phyloP scores from a whole-genome alignment of 2,888 invertebrate genomes.

The Osmoderma eremita region DNA sequence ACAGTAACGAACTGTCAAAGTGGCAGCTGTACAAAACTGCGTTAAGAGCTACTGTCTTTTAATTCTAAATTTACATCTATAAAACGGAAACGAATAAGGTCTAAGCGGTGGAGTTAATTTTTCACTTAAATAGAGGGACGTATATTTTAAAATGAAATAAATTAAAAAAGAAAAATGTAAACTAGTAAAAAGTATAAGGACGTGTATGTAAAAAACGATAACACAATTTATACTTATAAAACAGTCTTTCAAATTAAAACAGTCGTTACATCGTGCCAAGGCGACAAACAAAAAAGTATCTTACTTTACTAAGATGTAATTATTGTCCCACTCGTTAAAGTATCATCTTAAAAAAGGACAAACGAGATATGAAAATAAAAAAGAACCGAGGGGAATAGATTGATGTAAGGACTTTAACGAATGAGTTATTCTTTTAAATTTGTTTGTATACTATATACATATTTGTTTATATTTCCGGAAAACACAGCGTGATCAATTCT shows the following conservation, averaged over 20 bases:
- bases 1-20: no score
- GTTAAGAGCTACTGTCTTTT: no score
- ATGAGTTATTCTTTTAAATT: no score
- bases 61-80: no score
- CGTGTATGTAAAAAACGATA: conserved; percentile 21
- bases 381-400: no score
- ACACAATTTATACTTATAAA: conserved; percentile 35
- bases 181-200: not conserved
- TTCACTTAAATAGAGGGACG: not conserved
- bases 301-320: no score
- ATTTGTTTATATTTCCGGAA: no score
- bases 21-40: no score
- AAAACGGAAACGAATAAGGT: not conserved
- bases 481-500: no score
- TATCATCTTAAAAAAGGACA: not conserved
- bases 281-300: conserved; percentile 14
- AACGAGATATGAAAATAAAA: no score
- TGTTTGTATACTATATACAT: no score
- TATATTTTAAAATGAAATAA: not conserved
- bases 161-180: not conserved
- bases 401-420: no score
- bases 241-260: conserved; percentile 43
- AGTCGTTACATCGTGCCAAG: conserved; percentile 39
- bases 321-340: conserved; percentile 5
- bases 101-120: not conserved